These are phyloP conservation scores for Drosophila arizonae DNA, from an alignment of 1,140 invertebrate genomes.

Conservation along the genomic window DNA sequence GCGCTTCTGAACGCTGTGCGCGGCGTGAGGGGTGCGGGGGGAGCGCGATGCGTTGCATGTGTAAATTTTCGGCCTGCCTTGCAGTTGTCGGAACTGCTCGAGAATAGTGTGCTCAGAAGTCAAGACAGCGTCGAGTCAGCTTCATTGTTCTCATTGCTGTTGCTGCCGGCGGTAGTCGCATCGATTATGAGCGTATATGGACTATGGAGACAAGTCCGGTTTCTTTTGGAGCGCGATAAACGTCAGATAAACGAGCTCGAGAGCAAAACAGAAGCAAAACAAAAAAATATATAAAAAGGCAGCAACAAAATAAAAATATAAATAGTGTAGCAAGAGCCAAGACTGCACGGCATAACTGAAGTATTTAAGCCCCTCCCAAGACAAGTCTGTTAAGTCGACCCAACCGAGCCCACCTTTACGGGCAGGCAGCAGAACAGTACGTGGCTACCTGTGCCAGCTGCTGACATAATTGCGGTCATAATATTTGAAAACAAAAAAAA, in stretches of 20 bases:
- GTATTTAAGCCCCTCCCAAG: slow-evolving; percentile 35
- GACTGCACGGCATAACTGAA: slow-evolving; percentile 17
- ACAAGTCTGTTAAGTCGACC: neutral
- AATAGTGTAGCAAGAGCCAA: slow-evolving; percentile 10
- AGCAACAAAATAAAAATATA: neutral
- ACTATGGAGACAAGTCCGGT: slow-evolving; percentile 73
- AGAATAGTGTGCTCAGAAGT: slow-evolving; percentile 64
- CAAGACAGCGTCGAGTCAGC: slow-evolving; percentile 41
- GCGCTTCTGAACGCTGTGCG: slow-evolving; percentile 2
- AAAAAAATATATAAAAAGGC: neutral
- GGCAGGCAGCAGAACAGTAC: neutral
- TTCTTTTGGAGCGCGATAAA: slow-evolving; percentile 73
- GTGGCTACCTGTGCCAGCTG: slow-evolving; percentile 13
- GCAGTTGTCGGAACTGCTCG: slow-evolving; percentile 71
- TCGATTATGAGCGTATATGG: slow-evolving; percentile 73
- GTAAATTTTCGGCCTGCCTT: slow-evolving; percentile 64
- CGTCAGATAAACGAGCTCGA: slow-evolving; percentile 74
- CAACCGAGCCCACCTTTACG: neutral
- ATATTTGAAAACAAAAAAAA: neutral
- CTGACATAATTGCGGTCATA: slow-evolving; percentile 49
- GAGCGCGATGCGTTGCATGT: slow-evolving; percentile 49
- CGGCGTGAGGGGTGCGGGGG: neutral
- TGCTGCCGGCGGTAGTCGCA: slow-evolving; percentile 62
- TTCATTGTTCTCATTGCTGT: slow-evolving; percentile 50
- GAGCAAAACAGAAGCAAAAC: slow-evolving; percentile 61